Conservation (phyloP, 2,113 vertebrate genomes). For the Struthidea cinerea region DNA sequence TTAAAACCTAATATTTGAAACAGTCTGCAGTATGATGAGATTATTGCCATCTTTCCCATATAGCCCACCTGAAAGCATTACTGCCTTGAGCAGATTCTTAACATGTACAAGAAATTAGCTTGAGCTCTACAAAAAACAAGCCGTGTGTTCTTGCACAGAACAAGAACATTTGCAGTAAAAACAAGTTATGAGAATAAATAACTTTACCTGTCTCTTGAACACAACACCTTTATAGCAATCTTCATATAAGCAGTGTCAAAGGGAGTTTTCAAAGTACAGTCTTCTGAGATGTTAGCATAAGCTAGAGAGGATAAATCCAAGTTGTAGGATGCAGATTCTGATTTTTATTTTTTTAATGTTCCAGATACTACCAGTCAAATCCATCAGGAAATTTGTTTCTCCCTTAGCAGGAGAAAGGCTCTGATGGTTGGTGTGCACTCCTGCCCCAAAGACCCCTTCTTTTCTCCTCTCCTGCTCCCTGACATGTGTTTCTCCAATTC, state of each 20-base stretch:
- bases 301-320: neutral
- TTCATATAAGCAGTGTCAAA: neutral
- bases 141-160: neutral
- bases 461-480: neutral
- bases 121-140: neutral
- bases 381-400: neutral
- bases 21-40: neutral
- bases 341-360: neutral
- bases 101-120: neutral
- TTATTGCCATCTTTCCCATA: neutral
- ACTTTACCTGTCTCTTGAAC: neutral
- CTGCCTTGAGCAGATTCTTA: neutral
- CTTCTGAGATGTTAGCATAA: neutral
- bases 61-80: neutral
- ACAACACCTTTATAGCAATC: neutral
- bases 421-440: neutral
- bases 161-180: neutral
- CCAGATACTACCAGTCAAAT: neutral
- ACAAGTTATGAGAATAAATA: neutral
- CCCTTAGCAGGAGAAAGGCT: neutral
- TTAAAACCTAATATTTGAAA: slow-evolving; percentile 1
- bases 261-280: neutral
- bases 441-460: neutral
- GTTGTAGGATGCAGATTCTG: neutral
- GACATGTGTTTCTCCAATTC: neutral